Evolutionary conservation across 2,888 invertebrate genomes (phyloP), one percentile per base, ranked within the genome.

Genomic region (Cephonodes hylas): DNA sequence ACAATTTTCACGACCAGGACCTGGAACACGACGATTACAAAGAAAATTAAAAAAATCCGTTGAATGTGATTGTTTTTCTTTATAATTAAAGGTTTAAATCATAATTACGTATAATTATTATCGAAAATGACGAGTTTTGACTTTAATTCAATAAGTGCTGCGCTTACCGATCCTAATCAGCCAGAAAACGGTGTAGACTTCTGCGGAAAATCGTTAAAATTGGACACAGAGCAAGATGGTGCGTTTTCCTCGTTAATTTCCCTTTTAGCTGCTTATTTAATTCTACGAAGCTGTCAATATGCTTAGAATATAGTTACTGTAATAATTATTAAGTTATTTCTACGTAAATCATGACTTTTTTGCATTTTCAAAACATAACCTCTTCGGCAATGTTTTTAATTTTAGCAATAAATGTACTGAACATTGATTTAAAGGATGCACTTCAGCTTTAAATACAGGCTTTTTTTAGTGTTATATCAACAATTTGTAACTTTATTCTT

Each of bases 161-260:
- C 92, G 20, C 77, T 94, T 42, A 83, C 85, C 72, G 88, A 85
- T 60, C 83, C 93, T 1, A 87, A 80, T 61, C 86, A 88, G 61
- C 81, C 85, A 8, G 79, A 80, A 20, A 91, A 79, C 72, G 97
- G 97, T 58, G 95, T 98, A 15, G 96, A 96, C 77, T 98, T 98
- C 84, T 95, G 96, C 65, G 96, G 96, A 61, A 95, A 94, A 87
- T 95, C 95, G 0, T 84, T 97, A 59, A 97, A 97, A 88, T 93
- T 98, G 74, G 93, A 97, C 81, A 94, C 94, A 0, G 96, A 94
- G 59, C 93, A 94, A 63, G 96, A 98, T 92, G 98, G 97, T 97
- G 91, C 91, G 86, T 77, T 63, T 64, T 60, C n/a, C 23, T 38
- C 23, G 2, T 22, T 18, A 46, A 23, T 15, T 38, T 8, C 10